Conservation (phyloP, 23 tunicate genomes). For the Ciona savignyi region DNA sequence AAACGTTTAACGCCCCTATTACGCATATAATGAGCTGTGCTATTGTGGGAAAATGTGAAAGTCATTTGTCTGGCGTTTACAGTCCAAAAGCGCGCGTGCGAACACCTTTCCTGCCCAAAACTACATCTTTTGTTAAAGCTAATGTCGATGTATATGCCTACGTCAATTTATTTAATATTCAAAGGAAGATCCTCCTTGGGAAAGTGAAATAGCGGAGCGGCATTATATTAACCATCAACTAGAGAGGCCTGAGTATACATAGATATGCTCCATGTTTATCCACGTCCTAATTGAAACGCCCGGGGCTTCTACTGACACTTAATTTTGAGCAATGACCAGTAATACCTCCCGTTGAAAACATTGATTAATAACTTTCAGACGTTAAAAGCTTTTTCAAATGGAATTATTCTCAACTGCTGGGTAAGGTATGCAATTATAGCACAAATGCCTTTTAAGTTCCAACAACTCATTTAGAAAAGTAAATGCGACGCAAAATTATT, state of each 20-base stretch:
- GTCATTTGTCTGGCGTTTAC: not conserved
- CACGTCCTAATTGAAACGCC: not conserved
- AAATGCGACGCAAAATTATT: too few relatives aligned
- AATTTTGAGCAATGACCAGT: not conserved
- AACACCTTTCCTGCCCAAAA: not conserved
- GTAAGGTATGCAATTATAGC: too few relatives aligned
- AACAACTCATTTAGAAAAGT: too few relatives aligned
- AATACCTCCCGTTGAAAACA: not conserved
- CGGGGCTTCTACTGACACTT: not conserved
- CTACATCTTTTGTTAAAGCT: not conserved
- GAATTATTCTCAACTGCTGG: too few relatives aligned
- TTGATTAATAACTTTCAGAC: not conserved
- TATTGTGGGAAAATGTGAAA: not conserved
- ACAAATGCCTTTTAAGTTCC: too few relatives aligned
- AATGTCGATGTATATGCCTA: too few relatives aligned
- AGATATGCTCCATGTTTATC: not conserved
- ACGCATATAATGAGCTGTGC: not conserved
- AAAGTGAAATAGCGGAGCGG: too few relatives aligned
- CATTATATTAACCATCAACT: too few relatives aligned
- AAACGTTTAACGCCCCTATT: not conserved
- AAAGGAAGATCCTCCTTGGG: too few relatives aligned
- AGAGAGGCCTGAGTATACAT: not conserved
- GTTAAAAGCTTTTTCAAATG: not conserved
- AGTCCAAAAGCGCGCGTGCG: not conserved
- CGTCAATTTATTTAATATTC: too few relatives aligned